These are phyloP conservation scores for Danionella dracula DNA, from an alignment of 2,797 vertebrate genomes.

Conservation along the genomic window DNA sequence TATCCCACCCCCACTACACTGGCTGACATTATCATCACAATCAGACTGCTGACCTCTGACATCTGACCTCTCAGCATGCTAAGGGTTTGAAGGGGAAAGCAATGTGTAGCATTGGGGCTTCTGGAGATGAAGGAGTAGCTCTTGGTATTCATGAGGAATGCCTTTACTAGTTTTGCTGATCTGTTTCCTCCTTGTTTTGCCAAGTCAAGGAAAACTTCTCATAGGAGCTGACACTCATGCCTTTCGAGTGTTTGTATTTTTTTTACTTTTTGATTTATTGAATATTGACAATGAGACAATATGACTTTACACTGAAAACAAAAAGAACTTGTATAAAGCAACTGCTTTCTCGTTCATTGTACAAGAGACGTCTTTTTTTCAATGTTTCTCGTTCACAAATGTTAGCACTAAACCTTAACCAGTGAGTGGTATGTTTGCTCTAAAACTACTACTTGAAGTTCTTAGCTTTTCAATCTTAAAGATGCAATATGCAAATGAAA, in stretches of 20 bases:
- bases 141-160: constrained; percentile 48
- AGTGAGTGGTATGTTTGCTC: no score
- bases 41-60: constrained; percentile 75
- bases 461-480: no score
- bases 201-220: background rate
- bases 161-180: constrained; percentile 7
- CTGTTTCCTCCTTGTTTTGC: background rate
- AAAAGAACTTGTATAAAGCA: no score
- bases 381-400: no score
- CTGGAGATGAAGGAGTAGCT: constrained; percentile 47
- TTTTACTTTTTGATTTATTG: no score
- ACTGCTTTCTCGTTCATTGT: no score
- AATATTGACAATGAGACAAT: no score
- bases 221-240: background rate
- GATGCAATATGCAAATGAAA: no score
- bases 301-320: no score
- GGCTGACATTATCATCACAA: constrained; percentile 83
- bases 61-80: constrained; percentile 69
- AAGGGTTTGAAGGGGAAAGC: constrained; percentile 53
- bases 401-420: no score
- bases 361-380: no score
- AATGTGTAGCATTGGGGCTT: constrained; percentile 52
- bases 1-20: constrained; percentile 45
- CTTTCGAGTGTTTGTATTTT: background rate
- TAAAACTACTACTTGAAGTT: no score